These are phyloP conservation scores for Heliconius aoede DNA, from an alignment of 2,888 invertebrate genomes.

Conservation along the genomic window DNA sequence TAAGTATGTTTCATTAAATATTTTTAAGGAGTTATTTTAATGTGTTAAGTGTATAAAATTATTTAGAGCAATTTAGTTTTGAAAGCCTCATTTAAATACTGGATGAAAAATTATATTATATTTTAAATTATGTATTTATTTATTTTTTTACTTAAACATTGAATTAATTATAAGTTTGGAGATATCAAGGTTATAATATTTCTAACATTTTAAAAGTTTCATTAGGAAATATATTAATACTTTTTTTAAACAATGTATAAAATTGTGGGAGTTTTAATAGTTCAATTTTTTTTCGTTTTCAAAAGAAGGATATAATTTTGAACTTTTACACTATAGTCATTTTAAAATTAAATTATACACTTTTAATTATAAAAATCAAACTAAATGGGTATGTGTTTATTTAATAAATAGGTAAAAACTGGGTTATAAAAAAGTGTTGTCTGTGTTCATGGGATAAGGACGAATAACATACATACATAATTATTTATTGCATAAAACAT, in stretches of 20 bases:
- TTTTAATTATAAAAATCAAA: not conserved
- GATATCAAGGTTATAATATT: no score
- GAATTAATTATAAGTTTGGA: no score
- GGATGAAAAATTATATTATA: not conserved
- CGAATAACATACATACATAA: slow-evolving; percentile 18
- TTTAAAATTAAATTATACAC: not conserved
- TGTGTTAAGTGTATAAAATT: no score
- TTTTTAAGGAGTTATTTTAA: no score
- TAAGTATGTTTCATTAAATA: not conserved
- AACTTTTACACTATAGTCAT: not conserved
- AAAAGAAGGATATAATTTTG: not conserved
- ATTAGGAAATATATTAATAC: no score
- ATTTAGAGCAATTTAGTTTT: not conserved
- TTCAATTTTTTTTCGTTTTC: not conserved
- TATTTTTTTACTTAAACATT: no score
- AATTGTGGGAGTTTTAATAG: no score
- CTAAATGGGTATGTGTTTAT: slow-evolving; percentile 1
- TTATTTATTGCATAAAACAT: not conserved
- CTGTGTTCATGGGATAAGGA: slow-evolving; percentile 23
- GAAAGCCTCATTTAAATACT: not conserved
- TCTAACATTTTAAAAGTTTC: no score
- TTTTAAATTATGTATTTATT: no score
- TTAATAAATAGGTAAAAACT: not conserved
- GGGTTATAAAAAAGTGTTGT: not conserved
- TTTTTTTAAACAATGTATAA: no score